Conservation (phyloP, 2,797 vertebrate genomes). For the Sternarchorhynchus goeldii region DNA sequence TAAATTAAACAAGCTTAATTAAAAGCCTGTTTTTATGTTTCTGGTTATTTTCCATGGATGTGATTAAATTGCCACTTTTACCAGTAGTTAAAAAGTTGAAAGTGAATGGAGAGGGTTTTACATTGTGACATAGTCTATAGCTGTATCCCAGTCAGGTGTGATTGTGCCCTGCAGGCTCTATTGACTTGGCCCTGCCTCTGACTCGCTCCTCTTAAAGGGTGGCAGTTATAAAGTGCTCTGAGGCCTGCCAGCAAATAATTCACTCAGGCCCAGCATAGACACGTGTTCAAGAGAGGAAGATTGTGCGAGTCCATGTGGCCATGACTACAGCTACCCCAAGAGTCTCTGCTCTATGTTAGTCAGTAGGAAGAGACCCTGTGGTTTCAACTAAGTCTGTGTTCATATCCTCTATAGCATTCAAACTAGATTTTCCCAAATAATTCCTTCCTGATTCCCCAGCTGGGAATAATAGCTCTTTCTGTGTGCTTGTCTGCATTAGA, state of each 20-base stretch:
- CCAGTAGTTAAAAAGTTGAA: not conserved
- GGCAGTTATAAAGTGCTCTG: not conserved
- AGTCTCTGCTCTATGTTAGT: slow-evolving; percentile 21
- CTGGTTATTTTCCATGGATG: not conserved
- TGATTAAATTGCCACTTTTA: not conserved
- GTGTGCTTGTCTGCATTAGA: not conserved
- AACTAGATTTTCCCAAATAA: slow-evolving; percentile 10
- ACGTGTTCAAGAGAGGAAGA: not conserved
- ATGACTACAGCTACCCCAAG: not conserved
- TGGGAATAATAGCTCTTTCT: slow-evolving; percentile 20
- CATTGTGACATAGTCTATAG: not conserved
- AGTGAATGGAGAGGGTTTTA: not conserved
- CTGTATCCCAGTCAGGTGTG: not conserved
- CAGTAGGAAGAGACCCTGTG: slow-evolving; percentile 6
- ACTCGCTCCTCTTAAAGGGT: not conserved
- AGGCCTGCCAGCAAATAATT: slow-evolving; percentile 3
- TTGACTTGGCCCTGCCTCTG: not conserved
- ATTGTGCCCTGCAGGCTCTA: not conserved
- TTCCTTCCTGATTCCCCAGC: slow-evolving; percentile 20
- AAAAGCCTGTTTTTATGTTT: too few relatives aligned
- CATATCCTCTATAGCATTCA: slow-evolving; percentile 10
- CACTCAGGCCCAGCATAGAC: not conserved
- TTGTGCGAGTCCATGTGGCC: slow-evolving; percentile 3
- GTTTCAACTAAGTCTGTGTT: not conserved
- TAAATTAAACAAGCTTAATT: not conserved